Evolutionary conservation across 1,140 invertebrate species (phyloP).

Genomic region (Zaprionus inermis): DNA sequence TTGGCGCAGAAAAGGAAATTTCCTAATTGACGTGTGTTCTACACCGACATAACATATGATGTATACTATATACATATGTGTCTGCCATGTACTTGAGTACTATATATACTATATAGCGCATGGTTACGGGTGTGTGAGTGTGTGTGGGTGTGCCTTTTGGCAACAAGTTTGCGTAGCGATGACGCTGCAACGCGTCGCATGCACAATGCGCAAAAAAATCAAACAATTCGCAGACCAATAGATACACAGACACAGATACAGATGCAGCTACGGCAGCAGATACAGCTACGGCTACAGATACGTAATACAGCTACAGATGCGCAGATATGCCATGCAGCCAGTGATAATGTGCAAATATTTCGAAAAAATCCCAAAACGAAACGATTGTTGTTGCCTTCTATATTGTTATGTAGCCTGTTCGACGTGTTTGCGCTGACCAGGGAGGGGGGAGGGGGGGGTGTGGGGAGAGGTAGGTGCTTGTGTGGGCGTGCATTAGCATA

Average conservation of each 20-base stretch:
- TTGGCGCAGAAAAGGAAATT: conserved; percentile 13
- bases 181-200: conserved; percentile 65
- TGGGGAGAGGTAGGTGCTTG: neutral
- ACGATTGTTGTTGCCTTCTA: conserved; percentile 16
- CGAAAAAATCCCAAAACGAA: conserved; percentile 38
- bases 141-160: conserved; percentile 19
- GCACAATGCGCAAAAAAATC: conserved; percentile 30
- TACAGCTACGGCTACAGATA: conserved; percentile 22
- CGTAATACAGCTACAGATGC: conserved; percentile 40
- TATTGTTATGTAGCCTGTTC: conserved; percentile 10
- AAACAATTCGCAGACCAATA: conserved; percentile 30
- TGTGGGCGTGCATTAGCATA: conserved; percentile 33
- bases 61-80: neutral
- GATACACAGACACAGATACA: conserved; percentile 24
- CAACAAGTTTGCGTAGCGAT: conserved; percentile 40
- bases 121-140: conserved; percentile 1
- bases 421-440: conserved; percentile 20
- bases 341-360: conserved; percentile 53
- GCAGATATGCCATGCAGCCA: conserved; percentile 53
- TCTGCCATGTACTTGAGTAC: neutral
- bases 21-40: neutral
- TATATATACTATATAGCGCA: conserved; percentile 5
- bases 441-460: no score
- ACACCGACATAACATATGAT: neutral
- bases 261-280: conserved; percentile 15